Base-by-base conservation (phyloP, 1,140 invertebrate genomes). In the Matsumurasca onukii region DNA sequence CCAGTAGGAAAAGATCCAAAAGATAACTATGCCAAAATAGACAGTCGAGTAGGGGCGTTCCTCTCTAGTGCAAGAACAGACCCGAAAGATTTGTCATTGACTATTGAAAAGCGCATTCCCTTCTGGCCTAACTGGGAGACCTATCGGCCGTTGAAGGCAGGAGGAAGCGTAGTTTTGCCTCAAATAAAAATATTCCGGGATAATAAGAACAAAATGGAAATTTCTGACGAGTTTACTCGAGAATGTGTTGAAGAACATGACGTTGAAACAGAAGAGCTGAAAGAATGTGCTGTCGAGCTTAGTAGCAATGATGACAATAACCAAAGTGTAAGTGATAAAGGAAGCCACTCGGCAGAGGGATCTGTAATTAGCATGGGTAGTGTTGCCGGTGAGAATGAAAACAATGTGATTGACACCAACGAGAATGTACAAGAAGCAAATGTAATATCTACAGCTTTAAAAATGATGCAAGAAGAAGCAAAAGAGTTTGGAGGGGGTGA, bases 21-120 rank as follows among this genome's bases (percentile, higher is more conserved):
- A 59, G 55, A 59, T 5, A 59, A 59, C 3, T 59, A 27, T 59
- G 30, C 30, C 5, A 59, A 59, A 59, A 5, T 59, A 22, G 55
- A 59, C 13, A 12, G 22, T 29, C 1, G 25, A 27, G 24, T 27
- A 22, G 55, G 55, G 12, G 55, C 55, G 9, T 12, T 59, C 2
- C 12, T 59, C 13, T 5, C 2, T 5, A 22, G 9, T 27, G 55
- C 24, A 27, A 59, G 24, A 59, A 59, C 2, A 59, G 55, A 59
- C 25, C 55, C 55, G 15, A 25, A 59, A 29, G 25, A 25, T 29
- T 59, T 59, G n/a, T 29, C 22, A 25, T 29, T 59, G 13, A 59
- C 55, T 22, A 2, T 59, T 13, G 22, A 27, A 59, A 59, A 59
- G 2, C 25, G n/a, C n/a, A n/a, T 27, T 29, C 55, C 22, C 25